These are phyloP conservation scores for Ephestia elutella DNA, from an alignment of 1,140 invertebrate species.

Conservation along the genomic window DNA sequence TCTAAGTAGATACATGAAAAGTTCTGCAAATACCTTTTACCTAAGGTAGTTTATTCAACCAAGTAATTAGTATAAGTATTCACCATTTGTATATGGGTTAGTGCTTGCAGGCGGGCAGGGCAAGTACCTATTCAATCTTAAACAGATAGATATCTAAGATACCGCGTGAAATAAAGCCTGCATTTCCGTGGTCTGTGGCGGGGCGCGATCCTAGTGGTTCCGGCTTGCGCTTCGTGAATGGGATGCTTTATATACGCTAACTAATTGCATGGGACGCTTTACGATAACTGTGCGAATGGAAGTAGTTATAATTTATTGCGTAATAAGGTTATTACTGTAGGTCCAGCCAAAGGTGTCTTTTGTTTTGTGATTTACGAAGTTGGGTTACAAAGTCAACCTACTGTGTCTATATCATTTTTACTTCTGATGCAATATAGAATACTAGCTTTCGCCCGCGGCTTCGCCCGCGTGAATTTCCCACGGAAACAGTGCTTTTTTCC, in stretches of 20 bases:
- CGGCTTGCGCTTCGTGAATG: not conserved
- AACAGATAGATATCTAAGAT: conserved; percentile 15
- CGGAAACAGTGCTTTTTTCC: too few relatives aligned
- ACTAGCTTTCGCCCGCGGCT: too few relatives aligned
- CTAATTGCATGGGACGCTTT: not conserved
- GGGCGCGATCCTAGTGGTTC: not conserved
- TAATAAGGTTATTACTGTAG: too few relatives aligned
- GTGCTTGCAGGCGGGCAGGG: conserved; percentile 1
- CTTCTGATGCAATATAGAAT: too few relatives aligned
- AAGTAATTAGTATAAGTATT: not conserved
- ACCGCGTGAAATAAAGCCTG: conserved; percentile 26
- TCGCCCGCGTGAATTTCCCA: too few relatives aligned
- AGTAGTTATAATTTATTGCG: too few relatives aligned
- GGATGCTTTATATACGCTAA: not conserved
- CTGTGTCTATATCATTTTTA: too few relatives aligned
- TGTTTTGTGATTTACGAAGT: too few relatives aligned
- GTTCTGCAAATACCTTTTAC: too few relatives aligned
- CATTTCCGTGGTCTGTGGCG: conserved; percentile 20
- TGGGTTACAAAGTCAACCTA: too few relatives aligned
- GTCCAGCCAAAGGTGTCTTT: too few relatives aligned
- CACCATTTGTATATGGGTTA: conserved; percentile 4
- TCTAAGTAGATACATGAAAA: too few relatives aligned
- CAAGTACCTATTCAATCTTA: conserved; percentile 3
- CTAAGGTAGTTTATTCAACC: not conserved
- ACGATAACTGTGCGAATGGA: not conserved